Percentiles rank a stretch among this genome's conserved stretches.
These are phyloP conservation scores for Hybos culiciformis DNA, from an alignment of 2,888 invertebrate genomes.

Conservation along the genomic window DNA sequence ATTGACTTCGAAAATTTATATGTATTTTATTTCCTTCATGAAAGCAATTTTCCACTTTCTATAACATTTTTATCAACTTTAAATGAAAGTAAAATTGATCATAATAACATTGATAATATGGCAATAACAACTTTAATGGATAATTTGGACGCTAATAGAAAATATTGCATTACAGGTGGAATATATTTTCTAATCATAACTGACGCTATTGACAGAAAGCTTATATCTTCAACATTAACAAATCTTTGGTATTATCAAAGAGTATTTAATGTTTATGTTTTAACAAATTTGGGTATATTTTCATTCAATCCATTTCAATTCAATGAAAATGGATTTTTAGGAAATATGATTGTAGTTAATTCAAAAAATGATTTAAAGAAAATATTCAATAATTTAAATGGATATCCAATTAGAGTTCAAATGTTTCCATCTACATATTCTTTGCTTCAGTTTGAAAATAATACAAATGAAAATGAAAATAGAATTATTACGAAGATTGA, in stretches of 20 bases:
- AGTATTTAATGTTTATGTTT: neutral
- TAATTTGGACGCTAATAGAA: too few species aligned
- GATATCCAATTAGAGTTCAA: constrained; percentile 27
- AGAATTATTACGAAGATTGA: constrained; percentile 13
- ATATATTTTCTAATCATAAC: neutral
- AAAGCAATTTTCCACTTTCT: too few species aligned
- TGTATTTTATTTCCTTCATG: too few species aligned
- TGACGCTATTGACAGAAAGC: neutral
- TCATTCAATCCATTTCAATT: neutral
- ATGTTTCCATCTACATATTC: constrained; percentile 30
- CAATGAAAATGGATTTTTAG: too few species aligned
- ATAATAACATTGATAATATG: too few species aligned
- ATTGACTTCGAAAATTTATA: too few species aligned
- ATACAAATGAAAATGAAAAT: constrained; percentile 14
- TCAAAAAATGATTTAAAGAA: neutral
- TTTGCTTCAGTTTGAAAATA: constrained; percentile 4
- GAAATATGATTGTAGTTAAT: neutral
- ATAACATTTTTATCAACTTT: too few species aligned
- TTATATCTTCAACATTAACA: neutral
- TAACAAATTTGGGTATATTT: neutral
- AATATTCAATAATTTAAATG: constrained; percentile 25
- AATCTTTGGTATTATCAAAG: neutral
- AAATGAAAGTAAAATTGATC: too few species aligned
- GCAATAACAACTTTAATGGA: too few species aligned
- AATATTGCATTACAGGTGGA: neutral